Evolutionary conservation across 2,888 invertebrate species (phyloP).

Genomic region (Xiphydria camelus): DNA sequence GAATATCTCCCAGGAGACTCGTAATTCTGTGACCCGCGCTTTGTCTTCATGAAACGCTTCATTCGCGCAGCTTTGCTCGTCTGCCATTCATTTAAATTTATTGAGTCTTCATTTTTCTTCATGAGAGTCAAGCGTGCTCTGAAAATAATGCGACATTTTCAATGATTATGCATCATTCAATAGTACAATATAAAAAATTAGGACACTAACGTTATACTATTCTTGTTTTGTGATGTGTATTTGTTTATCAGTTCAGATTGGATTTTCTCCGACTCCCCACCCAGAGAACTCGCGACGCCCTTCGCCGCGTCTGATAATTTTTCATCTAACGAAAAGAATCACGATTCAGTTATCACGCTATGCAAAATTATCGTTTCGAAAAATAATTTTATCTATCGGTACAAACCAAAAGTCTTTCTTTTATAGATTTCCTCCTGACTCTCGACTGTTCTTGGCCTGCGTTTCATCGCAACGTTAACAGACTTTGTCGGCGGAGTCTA

Average conservation of each 20-base stretch:
- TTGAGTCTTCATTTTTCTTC: too few relatives aligned
- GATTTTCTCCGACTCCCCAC: conserved; percentile 70
- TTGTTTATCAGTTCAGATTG: conserved; percentile 75
- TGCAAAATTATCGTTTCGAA: conserved; percentile 3
- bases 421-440: neutral
- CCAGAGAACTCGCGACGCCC: conserved; percentile 71
- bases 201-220: too few relatives aligned
- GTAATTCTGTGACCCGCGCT: too few relatives aligned
- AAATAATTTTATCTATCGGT: neutral
- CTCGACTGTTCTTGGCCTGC: neutral
- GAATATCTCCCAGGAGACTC: too few relatives aligned
- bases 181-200: too few relatives aligned
- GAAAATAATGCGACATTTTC: conserved; percentile 30
- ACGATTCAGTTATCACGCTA: conserved; percentile 1
- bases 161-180: conserved; percentile 6
- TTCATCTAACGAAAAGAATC: too few relatives aligned
- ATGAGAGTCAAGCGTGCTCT: too few relatives aligned
- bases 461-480: conserved; percentile 25
- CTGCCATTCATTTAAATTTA: conserved; percentile 73
- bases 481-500: too few relatives aligned
- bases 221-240: too few relatives aligned
- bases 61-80: neutral
- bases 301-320: conserved; percentile 68
- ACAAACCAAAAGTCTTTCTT: conserved; percentile 16
- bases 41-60: too few relatives aligned